These are phyloP conservation scores for Drosophila arizonae DNA, from an alignment of 1,140 invertebrate genomes.

Conservation along the genomic window DNA sequence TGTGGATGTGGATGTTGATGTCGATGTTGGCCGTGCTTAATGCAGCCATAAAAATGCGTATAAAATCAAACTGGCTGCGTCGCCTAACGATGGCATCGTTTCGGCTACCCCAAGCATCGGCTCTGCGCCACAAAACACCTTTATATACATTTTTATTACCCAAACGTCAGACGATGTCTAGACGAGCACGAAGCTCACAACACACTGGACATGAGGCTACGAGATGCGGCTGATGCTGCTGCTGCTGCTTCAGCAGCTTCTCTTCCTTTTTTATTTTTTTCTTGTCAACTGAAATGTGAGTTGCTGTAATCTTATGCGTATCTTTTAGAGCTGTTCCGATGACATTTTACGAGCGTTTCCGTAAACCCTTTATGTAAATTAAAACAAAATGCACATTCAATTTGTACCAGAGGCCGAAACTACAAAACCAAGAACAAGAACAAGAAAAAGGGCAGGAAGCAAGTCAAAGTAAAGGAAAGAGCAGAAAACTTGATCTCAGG, in stretches of 20 bases:
- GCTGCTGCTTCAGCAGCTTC: slow-evolving; percentile 5
- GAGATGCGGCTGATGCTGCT: neutral
- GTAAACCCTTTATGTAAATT: slow-evolving; percentile 63
- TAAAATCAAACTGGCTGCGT: slow-evolving; percentile 57
- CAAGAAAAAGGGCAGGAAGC: neutral
- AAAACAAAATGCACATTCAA: slow-evolving; percentile 56
- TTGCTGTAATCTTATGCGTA: slow-evolving; percentile 51
- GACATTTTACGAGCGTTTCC: slow-evolving; percentile 57
- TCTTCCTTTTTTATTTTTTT: slow-evolving; percentile 6
- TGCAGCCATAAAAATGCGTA: slow-evolving; percentile 55
- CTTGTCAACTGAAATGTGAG: slow-evolving; percentile 34
- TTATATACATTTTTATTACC: slow-evolving; percentile 54
- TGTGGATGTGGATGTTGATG: slow-evolving; percentile 1
- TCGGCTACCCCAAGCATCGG: neutral
- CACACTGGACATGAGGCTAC: neutral
- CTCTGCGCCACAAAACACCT: slow-evolving; percentile 30
- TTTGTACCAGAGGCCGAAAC: slow-evolving; percentile 23
- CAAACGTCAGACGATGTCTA: slow-evolving; percentile 56
- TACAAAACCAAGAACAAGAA: neutral
- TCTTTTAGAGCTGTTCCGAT: slow-evolving; percentile 35
- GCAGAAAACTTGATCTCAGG: slow-evolving; percentile 23
- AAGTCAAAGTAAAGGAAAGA: neutral
- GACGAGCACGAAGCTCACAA: slow-evolving; percentile 17
- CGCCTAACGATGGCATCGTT: slow-evolving; percentile 13
- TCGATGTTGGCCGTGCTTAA: slow-evolving; percentile 36